Conservation (phyloP, 2,888 invertebrate genomes). For the Vesta saturnalis region DNA sequence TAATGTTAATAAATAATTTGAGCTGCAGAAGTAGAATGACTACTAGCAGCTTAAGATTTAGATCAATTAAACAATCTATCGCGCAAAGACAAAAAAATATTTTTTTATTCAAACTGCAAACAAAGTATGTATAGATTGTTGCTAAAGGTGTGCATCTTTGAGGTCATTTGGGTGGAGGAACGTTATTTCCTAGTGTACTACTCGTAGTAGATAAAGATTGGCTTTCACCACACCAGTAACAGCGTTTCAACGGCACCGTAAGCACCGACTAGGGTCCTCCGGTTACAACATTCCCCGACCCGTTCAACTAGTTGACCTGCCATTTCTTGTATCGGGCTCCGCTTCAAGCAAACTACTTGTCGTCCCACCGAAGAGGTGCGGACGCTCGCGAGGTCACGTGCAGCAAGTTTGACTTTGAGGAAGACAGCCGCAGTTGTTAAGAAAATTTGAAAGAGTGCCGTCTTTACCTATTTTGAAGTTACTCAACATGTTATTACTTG, state of each 20-base stretch:
- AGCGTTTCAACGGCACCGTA: slow-evolving; percentile 28
- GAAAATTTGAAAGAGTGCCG: slow-evolving; percentile 56
- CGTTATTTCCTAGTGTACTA: slow-evolving; percentile 33
- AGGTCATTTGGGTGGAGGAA: slow-evolving; percentile 35
- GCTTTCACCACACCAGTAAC: slow-evolving; percentile 35
- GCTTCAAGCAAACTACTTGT: slow-evolving; percentile 37
- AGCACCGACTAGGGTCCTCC: slow-evolving; percentile 29
- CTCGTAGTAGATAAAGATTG: slow-evolving; percentile 21
- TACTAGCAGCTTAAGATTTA: no score
- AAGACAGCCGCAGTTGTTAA: slow-evolving; percentile 59
- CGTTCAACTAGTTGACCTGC: slow-evolving; percentile 47
- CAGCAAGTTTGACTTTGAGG: slow-evolving; percentile 59
- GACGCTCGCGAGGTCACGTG: slow-evolving; percentile 59
- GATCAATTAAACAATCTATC: background rate
- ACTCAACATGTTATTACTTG: slow-evolving; percentile 45
- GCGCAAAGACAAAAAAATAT: background rate
- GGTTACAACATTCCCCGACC: slow-evolving; percentile 50
- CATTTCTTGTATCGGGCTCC: slow-evolving; percentile 43
- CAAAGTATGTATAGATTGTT: slow-evolving; percentile 9
- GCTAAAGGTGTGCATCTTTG: slow-evolving; percentile 24
- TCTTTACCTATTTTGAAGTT: slow-evolving; percentile 42
- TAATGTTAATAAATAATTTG: no score
- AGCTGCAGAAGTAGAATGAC: no score
- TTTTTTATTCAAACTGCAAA: background rate
- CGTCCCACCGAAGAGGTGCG: slow-evolving; percentile 55